Conservation (phyloP, 2,113 vertebrate genomes). For the Zingel zingel region DNA sequence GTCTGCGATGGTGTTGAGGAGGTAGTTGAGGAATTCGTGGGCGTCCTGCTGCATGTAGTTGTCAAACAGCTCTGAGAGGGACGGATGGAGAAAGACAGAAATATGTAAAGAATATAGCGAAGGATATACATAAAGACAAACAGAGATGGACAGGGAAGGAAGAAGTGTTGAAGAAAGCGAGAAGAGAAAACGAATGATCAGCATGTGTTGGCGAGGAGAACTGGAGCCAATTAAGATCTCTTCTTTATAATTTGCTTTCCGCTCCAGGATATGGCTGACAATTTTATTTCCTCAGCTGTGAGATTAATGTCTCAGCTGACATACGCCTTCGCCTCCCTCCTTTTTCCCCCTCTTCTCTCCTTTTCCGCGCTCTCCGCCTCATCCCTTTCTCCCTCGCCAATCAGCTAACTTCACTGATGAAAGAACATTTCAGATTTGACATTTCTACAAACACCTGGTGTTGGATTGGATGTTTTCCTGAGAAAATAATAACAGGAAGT, state of each 20-base stretch:
- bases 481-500: constrained; percentile 24
- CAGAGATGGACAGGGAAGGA: background rate
- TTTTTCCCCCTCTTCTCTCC: background rate
- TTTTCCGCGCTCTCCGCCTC: background rate
- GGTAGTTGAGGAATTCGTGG: constrained; percentile 97
- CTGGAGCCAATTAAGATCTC: background rate
- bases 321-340: background rate
- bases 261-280: constrained; percentile 29
- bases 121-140: background rate
- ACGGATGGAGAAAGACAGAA: background rate
- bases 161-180: background rate
- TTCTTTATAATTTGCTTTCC: constrained; percentile 29
- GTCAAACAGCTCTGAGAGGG: constrained; percentile 93
- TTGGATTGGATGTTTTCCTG: background rate
- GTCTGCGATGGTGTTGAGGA: constrained; percentile 97
- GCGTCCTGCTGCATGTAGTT: constrained; percentile 99
- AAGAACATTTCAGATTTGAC: background rate
- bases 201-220: background rate
- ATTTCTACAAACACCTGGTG: constrained; percentile 7
- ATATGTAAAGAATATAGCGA: background rate
- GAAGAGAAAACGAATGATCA: constrained; percentile 21
- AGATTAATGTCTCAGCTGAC: constrained; percentile 34
- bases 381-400: background rate
- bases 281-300: constrained; percentile 52
- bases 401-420: background rate